Evolutionary conservation across 1,140 invertebrate genomes (phyloP).

Genomic region (Pemphigus obesinymphae): DNA sequence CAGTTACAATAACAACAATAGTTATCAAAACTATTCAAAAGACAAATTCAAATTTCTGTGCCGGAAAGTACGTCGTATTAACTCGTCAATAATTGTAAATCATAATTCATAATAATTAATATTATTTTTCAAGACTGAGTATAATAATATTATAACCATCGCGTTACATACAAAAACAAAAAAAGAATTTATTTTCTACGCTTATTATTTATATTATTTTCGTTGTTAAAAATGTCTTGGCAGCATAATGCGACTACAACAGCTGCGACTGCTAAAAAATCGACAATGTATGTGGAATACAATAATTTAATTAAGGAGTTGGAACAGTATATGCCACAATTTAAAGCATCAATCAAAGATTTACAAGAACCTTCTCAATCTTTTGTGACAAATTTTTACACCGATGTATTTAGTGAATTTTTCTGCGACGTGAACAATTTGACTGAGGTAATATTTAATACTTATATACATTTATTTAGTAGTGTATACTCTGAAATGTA

Average conservation of each 20-base stretch:
- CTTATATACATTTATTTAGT: too few species aligned
- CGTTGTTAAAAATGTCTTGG: background rate
- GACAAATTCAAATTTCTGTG: too few species aligned
- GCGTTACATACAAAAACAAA: too few species aligned
- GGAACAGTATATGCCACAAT: constrained; percentile 23
- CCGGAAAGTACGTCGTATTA: too few species aligned
- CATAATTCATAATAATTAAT: too few species aligned
- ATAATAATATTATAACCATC: too few species aligned
- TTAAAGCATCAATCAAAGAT: constrained; percentile 14
- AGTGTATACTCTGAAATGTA: too few species aligned
- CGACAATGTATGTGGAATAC: background rate
- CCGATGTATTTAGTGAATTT: background rate
- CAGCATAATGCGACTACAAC: background rate
- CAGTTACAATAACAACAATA: too few species aligned
- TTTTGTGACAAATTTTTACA: constrained; percentile 17
- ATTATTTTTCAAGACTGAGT: too few species aligned
- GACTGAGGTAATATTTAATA: background rate
- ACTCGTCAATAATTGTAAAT: too few species aligned
- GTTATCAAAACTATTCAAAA: too few species aligned
- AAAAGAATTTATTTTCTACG: background rate
- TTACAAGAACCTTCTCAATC: constrained; percentile 24
- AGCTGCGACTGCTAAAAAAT: background rate
- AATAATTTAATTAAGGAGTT: constrained; percentile 6
- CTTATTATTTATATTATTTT: background rate
- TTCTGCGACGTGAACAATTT: constrained; percentile 26